Conservation (phyloP, 2,797 vertebrate species). For the Tokudaia tokunoshimensis region DNA sequence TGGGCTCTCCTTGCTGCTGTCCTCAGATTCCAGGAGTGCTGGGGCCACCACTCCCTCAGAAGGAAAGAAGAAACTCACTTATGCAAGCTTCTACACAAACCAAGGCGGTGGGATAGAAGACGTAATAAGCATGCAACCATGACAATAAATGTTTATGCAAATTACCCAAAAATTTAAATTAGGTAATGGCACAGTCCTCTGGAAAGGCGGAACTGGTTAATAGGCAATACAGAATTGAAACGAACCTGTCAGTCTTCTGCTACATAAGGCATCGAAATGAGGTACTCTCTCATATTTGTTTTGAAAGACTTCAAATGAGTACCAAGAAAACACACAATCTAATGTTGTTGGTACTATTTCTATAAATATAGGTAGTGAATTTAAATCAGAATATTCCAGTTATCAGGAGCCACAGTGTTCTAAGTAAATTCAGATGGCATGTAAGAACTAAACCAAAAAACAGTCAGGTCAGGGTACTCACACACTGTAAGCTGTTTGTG, state of each 20-base stretch:
- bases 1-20: background rate
- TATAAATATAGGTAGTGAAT: background rate
- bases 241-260: background rate
- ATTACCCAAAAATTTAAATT: conserved; percentile 21
- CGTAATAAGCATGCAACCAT: background rate
- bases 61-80: background rate
- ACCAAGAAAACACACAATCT: conserved; percentile 4
- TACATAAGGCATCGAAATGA: background rate
- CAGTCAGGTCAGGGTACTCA: rapidly evolving
- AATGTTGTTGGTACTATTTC: conserved; percentile 13
- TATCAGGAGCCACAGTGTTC: background rate
- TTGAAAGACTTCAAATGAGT: conserved; percentile 27
- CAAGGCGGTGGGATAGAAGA: background rate
- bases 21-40: background rate
- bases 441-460: conserved; percentile 62
- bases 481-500: conserved; percentile 23
- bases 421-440: conserved; percentile 58
- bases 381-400: conserved; percentile 1
- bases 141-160: background rate
- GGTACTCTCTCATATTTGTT: background rate
- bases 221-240: background rate
- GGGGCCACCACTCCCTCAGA: background rate
- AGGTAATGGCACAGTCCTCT: background rate
- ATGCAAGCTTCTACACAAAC: background rate
- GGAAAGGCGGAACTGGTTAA: background rate